Conservation (phyloP, 2,113 vertebrate genomes). For the Tragelaphus buxtoni region DNA sequence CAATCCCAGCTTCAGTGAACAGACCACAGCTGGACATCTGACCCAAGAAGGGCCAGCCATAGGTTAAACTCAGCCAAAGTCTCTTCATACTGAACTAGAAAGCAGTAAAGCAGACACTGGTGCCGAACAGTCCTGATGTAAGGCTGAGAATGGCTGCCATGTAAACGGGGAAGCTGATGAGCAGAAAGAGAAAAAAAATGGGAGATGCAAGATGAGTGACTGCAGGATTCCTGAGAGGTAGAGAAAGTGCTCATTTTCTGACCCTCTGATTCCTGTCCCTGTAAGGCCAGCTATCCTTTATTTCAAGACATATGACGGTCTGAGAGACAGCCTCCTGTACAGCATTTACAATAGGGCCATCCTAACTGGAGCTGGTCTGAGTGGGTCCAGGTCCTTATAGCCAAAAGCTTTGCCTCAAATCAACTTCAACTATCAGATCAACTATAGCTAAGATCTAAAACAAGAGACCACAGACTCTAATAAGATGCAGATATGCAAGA, state of each 20-base stretch:
- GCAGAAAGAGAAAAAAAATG: background rate
- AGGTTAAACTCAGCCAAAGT: background rate
- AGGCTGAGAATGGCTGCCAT: background rate
- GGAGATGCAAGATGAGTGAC: background rate
- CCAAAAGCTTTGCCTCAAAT: background rate
- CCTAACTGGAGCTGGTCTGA: background rate
- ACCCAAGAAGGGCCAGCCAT: background rate
- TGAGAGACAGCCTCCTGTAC: background rate
- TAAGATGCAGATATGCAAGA: conserved; percentile 54
- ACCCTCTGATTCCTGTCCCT: background rate
- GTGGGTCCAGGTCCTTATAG: background rate
- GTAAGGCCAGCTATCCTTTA: background rate
- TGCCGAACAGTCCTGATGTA: background rate
- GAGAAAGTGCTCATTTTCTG: background rate
- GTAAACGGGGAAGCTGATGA: background rate
- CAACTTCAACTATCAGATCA: background rate
- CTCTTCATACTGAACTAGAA: background rate
- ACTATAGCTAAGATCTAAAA: conserved; percentile 58
- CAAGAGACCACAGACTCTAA: conserved; percentile 21
- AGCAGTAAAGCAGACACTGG: background rate
- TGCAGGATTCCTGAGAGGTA: background rate
- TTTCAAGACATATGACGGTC: background rate
- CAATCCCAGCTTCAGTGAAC: background rate
- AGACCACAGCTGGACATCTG: background rate
- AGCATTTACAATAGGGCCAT: background rate